Evolutionary conservation across 1,140 invertebrate genomes (phyloP).

Genomic region (Drosophila sturtevanti): DNA sequence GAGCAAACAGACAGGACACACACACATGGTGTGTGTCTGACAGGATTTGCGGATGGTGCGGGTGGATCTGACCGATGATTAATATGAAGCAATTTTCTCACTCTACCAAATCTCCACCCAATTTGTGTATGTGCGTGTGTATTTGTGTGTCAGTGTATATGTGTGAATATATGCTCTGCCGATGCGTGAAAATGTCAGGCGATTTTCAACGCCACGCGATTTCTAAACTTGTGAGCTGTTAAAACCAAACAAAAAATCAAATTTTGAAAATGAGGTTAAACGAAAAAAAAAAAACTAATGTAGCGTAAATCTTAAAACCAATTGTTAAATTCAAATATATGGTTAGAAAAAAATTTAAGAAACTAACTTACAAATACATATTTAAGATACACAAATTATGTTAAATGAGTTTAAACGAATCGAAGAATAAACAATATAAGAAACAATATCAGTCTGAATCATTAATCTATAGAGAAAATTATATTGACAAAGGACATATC

Average conservation of each 20-base stretch:
- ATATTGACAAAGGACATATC: too few species aligned
- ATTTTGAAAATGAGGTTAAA: constrained; percentile 11
- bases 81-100: constrained; percentile 63
- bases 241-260: constrained; percentile 9
- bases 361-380: too few species aligned
- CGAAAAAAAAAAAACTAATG: neutral
- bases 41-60: constrained; percentile 58
- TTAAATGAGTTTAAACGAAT: too few species aligned
- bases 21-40: constrained; percentile 48
- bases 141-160: constrained; percentile 1
- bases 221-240: constrained; percentile 40
- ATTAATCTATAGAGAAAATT: too few species aligned
- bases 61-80: constrained; percentile 56
- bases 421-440: too few species aligned
- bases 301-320: neutral
- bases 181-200: constrained; percentile 62
- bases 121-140: constrained; percentile 1
- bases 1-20: constrained; percentile 53
- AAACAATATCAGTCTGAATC: too few species aligned
- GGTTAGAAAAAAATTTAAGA: too few species aligned
- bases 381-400: too few species aligned
- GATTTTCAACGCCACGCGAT: constrained; percentile 31
- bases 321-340: too few species aligned
- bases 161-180: constrained; percentile 1
- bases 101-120: constrained; percentile 3